Evolutionary conservation across 2,888 invertebrate genomes (phyloP).

Genomic region (Ectemnius cavifrons): DNA sequence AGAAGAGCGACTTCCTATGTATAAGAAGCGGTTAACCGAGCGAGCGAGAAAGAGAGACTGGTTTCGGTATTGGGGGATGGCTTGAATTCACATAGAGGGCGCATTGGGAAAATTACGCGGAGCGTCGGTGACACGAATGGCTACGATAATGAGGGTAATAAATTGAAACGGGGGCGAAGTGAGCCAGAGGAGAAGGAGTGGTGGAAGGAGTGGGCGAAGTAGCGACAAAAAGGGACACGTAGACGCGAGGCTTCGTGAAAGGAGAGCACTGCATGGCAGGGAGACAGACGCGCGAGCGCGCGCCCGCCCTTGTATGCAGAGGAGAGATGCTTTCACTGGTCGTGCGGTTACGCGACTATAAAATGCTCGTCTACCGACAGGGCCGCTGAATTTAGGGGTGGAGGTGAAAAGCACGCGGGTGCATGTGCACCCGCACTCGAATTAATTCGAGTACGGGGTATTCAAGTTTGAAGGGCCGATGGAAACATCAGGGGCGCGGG

Average conservation of each 20-base stretch:
- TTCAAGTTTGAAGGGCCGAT: conserved; percentile 45
- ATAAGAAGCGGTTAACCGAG: too few species aligned
- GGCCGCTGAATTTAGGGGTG: conserved; percentile 33
- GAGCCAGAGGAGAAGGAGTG: conserved; percentile 12
- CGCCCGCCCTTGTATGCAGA: background rate
- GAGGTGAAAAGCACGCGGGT: conserved; percentile 19
- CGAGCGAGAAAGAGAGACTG: too few species aligned
- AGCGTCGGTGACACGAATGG: conserved; percentile 13
- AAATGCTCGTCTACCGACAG: conserved; percentile 36
- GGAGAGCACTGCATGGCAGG: too few species aligned
- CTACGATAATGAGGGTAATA: conserved; percentile 41
- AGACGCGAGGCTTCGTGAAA: too few species aligned
- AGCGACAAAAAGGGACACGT: conserved; percentile 3
- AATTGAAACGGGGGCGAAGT: conserved; percentile 40
- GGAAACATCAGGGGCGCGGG: conserved; percentile 37
- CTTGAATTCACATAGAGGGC: background rate
- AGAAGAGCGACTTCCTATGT: background rate
- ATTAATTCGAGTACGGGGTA: conserved; percentile 50
- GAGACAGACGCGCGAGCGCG: background rate
- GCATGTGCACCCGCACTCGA: conserved; percentile 43
- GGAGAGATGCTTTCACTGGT: conserved; percentile 16
- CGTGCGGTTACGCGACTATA: conserved; percentile 40
- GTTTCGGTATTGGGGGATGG: too few species aligned
- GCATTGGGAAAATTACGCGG: conserved; percentile 5
- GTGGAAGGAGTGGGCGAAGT: background rate